A percentile compares a stretch with the other conserved stretches of the same genome.
Conservation (phyloP, 2,113 vertebrate species). For the Alces alces region DNA sequence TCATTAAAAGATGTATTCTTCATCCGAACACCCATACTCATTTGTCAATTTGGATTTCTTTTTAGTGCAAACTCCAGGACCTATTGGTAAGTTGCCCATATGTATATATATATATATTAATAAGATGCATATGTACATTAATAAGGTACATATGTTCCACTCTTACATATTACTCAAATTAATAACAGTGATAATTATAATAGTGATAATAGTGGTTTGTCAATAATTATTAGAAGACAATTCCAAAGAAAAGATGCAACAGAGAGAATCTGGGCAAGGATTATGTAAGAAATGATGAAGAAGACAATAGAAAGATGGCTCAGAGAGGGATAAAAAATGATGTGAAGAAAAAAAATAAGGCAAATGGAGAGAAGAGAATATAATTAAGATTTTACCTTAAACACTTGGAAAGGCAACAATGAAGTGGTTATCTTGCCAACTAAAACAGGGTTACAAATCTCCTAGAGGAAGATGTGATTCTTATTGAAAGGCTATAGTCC, state of each 20-base stretch:
- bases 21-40: background rate
- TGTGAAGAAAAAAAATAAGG: background rate
- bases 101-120: background rate
- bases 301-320: background rate
- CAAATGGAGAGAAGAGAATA: background rate
- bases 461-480: background rate
- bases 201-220: background rate
- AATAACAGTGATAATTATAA: background rate
- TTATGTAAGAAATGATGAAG: background rate
- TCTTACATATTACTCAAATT: background rate
- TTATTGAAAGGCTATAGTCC: background rate
- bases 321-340: background rate
- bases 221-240: background rate
- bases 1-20: background rate
- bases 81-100: slow-evolving; percentile 45
- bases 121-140: background rate
- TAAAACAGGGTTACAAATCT: background rate
- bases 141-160: background rate
- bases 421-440: background rate
- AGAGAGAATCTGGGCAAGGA: background rate
- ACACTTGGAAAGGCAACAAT: background rate
- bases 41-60: slow-evolving; percentile 22
- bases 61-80: slow-evolving; percentile 61
- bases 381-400: background rate
- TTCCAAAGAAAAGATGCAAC: background rate